Evolutionary conservation across 2,888 invertebrate species (phyloP), one percentile per base, ranked within the genome.

Genomic region (Coelinius sp.): DNA sequence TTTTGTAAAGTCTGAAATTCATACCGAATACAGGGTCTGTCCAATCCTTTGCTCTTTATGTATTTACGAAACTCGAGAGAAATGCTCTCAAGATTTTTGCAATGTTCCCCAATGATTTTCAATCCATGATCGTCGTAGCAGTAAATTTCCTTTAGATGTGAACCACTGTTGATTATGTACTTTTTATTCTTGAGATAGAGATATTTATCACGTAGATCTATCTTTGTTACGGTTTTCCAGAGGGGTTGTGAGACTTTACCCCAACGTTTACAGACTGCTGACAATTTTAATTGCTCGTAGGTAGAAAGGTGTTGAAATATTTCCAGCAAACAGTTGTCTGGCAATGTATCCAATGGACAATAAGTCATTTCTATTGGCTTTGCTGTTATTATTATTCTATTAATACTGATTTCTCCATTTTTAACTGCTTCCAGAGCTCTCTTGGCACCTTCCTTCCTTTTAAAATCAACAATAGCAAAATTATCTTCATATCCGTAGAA

Each of bases 111-210:
- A 8, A 59, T 59, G 1, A 12, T 12, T 20, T 35, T 35, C 7
- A 59, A 35, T 31, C 59, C 35, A 20, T 53, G n/a, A 53, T 59
- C 20, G 35, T 59, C 59, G 59, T 31, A 59, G 59, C 59, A 59
- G 59, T 35, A 35, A 14, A 59, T 59, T 0, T 59, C 59, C 31
- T 35, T 59, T 20, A 59, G 35, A 31, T 59, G 25, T 31, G 31
- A 20, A 2, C 31, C 59, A 59, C 35, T 59, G 25, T 35, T 59
- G 3, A 59, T 59, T 2, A 59, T 2, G 14, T 14, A 35, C 20
- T 59, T n/a, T 2, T 31, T 35, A 17, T 59, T 59, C 17, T 20
- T 31, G 20, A 31, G 14, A 31, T 31, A 31, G 2, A 7, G 59
- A 12, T 10, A 20, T 20, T 35, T 31, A 7, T 17, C 7, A 10